Percentiles rank a stretch among this genome's conserved stretches.
phyloP scores from a whole-genome alignment of 1,140 invertebrate species.

The Euura lappo region DNA sequence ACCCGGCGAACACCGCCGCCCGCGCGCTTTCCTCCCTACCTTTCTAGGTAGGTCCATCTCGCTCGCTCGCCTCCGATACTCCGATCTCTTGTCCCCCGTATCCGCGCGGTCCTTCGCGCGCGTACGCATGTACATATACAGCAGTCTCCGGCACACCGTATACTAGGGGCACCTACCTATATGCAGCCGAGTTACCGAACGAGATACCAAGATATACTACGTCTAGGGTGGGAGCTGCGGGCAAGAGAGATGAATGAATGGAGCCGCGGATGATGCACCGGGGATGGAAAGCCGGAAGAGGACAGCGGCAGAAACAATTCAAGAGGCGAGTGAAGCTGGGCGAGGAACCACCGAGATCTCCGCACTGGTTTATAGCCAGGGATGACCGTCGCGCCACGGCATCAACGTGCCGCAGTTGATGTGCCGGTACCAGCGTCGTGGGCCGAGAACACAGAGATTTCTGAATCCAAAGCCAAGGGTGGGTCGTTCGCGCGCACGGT shows the following conservation, averaged over 20 bases:
- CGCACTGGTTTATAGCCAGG: constrained; percentile 21
- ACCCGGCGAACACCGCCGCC: constrained; percentile 48
- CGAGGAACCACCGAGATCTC: constrained; percentile 11
- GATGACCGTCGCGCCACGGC: constrained; percentile 7
- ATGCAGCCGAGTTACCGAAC: too few relatives aligned
- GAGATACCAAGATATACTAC: too few relatives aligned
- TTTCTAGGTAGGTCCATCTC: background rate
- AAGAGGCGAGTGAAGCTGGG: constrained; percentile 11
- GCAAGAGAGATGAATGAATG: too few relatives aligned
- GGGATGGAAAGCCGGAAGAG: constrained; percentile 17
- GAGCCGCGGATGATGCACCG: background rate
- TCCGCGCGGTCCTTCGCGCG: background rate
- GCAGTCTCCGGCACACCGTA: too few relatives aligned
- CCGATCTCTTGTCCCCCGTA: background rate
- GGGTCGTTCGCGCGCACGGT: constrained; percentile 24
- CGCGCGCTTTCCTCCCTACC: background rate
- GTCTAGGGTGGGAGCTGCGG: too few relatives aligned
- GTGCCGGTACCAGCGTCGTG: too few relatives aligned
- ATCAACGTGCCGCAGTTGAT: background rate
- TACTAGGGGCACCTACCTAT: too few relatives aligned
- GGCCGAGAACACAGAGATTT: too few relatives aligned
- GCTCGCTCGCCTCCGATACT: background rate
- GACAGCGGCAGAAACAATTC: constrained; percentile 16
- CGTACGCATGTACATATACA: too few relatives aligned
- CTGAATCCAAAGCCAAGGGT: constrained; percentile 12